These are phyloP conservation scores for Bimastos eiseni DNA, from an alignment of 2,888 invertebrate genomes.

Conservation along the genomic window DNA sequence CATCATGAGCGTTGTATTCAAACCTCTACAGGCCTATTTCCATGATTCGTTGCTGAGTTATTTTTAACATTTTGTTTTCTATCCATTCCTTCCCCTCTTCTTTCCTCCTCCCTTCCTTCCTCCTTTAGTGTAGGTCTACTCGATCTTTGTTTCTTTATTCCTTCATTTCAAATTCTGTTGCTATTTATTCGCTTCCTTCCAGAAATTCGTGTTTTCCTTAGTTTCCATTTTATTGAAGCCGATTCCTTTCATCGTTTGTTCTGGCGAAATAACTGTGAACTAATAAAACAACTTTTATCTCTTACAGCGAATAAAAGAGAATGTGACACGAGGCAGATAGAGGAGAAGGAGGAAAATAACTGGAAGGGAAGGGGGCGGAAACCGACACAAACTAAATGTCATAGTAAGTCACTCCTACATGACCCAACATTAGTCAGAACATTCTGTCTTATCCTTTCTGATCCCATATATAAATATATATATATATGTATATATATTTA, in stretches of 20 bases:
- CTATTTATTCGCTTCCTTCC: neutral
- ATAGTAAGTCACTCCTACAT: neutral
- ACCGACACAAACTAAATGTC: neutral
- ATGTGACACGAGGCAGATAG: neutral
- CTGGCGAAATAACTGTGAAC: neutral
- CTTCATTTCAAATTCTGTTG: neutral
- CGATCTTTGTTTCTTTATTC: too few relatives aligned
- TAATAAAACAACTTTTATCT: neutral
- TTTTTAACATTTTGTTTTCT: too few relatives aligned
- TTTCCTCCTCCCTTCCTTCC: neutral
- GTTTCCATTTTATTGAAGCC: neutral
- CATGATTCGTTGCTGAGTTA: too few relatives aligned
- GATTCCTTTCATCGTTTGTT: neutral
- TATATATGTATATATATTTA: neutral
- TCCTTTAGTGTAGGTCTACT: too few relatives aligned
- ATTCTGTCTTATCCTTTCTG: neutral
- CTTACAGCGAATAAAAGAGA: neutral
- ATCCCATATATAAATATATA: neutral
- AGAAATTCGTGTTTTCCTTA: too few relatives aligned
- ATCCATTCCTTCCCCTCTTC: neutral
- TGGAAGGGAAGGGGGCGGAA: neutral
- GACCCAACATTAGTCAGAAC: neutral
- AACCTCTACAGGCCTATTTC: too few relatives aligned
- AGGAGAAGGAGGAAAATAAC: neutral
- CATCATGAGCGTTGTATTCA: neutral